Evolutionary conservation across 2,113 vertebrate genomes (phyloP), one percentile per base, ranked within the genome.

Genomic region (Aphyosemion australe): DNA sequence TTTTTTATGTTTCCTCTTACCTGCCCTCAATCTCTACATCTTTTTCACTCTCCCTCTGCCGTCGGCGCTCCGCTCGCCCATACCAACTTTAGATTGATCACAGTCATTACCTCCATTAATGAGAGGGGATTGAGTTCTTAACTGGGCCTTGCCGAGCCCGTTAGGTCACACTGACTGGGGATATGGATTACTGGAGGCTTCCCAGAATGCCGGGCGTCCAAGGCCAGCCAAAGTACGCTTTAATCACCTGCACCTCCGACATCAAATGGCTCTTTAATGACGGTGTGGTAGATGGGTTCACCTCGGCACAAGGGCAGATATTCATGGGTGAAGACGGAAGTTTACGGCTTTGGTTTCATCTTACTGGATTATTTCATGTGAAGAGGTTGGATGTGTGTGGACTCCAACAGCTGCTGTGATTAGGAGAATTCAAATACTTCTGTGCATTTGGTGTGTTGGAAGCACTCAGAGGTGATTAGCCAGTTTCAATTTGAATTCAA

Each of bases 21-120:
- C 71, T 74, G 70, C 34, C 65, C 52, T 62, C 43, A 18, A 13
- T 76, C 76, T 69, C 18, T 41, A 41, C 70, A 58, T 53, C 68
- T 46, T 41, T 48, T 58, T 72, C 11, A 37, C 45, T 49, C 79
- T 60, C 48, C 21, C 51, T 66, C 46, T 39, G 66, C 74, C 67
- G 82, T 78, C 74, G 48, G 49, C 5, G 50, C 54, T 70, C 20
- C 13, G 9, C 62, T 72, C 61, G 45, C 69, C 73, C 77, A 45
- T 49, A 61, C 65, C 74, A 64, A 72, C 82, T 87, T 80, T 74
- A 89, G 91, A 92, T 91, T 90, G 91, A 93, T 93, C 84, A 78
- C 86, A 80, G 86, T 87, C 90, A 92, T 93, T 93, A 91, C 65
- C 79, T 80, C 68, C 89, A 87, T 88, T 92, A 93, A 91, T 88